Conservation (phyloP, 92 coral and sea anemone genomes). For the Porites evermanni region DNA sequence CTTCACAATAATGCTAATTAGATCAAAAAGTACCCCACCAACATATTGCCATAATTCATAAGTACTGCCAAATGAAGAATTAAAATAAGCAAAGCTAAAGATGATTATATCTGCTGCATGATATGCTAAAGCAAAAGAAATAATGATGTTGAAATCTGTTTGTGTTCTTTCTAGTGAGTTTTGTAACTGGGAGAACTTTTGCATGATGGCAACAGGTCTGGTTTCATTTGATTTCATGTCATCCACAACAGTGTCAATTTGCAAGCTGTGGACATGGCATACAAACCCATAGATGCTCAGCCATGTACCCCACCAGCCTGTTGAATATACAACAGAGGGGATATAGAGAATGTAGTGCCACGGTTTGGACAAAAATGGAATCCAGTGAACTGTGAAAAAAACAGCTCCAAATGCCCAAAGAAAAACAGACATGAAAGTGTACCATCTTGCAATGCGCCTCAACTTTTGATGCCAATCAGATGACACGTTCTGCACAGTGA, state of each 20-base stretch:
- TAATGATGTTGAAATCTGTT: slow-evolving; percentile 67
- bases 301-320: slow-evolving; percentile 79
- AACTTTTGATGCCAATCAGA: slow-evolving; percentile 43
- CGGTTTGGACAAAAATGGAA: slow-evolving; percentile 62
- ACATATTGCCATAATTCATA: slow-evolving; percentile 71
- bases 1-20: slow-evolving; percentile 48
- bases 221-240: slow-evolving; percentile 40
- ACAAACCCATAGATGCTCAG: slow-evolving; percentile 67
- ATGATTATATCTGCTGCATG: slow-evolving; percentile 66
- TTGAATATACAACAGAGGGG: slow-evolving; percentile 40
- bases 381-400: slow-evolving; percentile 67
- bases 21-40: slow-evolving; percentile 66
- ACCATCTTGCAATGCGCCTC: slow-evolving; percentile 32
- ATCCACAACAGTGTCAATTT: slow-evolving; percentile 56
- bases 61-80: slow-evolving; percentile 65
- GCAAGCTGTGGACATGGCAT: slow-evolving; percentile 68
- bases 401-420: slow-evolving; percentile 65
- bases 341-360: slow-evolving; percentile 63
- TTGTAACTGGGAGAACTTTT: slow-evolving; percentile 43
- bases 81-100: slow-evolving; percentile 75
- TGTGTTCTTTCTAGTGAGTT: slow-evolving; percentile 66
- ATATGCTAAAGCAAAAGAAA: slow-evolving; percentile 74
- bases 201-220: slow-evolving; percentile 31
- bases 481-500: slow-evolving; percentile 60
- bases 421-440: slow-evolving; percentile 52